These are phyloP conservation scores for Pollenia amentaria DNA, from an alignment of 2,888 invertebrate species.

Conservation along the genomic window DNA sequence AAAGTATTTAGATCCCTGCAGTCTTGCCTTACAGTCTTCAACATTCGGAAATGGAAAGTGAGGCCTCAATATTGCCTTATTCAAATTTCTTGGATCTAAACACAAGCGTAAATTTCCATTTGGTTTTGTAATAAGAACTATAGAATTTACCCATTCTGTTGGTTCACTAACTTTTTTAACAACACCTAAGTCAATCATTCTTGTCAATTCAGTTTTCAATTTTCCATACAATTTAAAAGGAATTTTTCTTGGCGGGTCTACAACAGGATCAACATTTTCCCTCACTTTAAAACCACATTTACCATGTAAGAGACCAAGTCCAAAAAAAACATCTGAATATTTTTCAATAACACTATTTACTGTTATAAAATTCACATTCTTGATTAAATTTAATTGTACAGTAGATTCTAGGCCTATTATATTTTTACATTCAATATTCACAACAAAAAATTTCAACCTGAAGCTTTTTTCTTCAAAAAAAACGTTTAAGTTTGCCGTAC, in stretches of 20 bases:
- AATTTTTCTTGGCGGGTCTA: too few species aligned
- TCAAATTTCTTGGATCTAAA: constrained; percentile 72
- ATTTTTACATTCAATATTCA: constrained; percentile 48
- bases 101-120: constrained; percentile 66
- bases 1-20: constrained; percentile 32
- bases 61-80: too few species aligned
- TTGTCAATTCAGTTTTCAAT: too few species aligned
- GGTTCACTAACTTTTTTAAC: constrained; percentile 62
- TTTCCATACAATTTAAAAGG: too few species aligned
- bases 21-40: too few species aligned
- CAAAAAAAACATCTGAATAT: constrained; percentile 52
- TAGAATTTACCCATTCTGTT: constrained; percentile 70
- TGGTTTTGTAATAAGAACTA: constrained; percentile 67
- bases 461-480: constrained; percentile 20
- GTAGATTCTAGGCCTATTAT: constrained; percentile 50
- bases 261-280: too few species aligned
- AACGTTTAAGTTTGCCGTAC: constrained; percentile 28
- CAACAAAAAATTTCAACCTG: constrained; percentile 46
- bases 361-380: constrained; percentile 51
- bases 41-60: too few species aligned
- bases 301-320: constrained; percentile 55
- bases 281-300: constrained; percentile 53
- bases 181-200: constrained; percentile 37
- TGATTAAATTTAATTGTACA: too few species aligned
- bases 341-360: constrained; percentile 49